Evolutionary conservation across 2,113 vertebrate species (phyloP), one percentile per base, ranked within the genome.

Genomic region (Apodemus speciosus): DNA sequence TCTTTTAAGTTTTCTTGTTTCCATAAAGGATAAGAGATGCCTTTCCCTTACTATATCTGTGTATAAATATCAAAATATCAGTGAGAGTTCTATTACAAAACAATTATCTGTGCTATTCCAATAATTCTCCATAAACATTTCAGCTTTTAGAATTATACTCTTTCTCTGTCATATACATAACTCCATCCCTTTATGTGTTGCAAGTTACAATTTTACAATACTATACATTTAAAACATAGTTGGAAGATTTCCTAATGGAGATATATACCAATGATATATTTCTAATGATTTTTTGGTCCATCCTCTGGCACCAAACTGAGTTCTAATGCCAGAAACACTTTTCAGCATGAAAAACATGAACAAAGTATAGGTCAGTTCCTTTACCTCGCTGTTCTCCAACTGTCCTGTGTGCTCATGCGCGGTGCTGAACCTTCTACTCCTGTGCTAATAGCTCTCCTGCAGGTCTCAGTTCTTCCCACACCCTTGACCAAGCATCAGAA

Each of bases 301-400:
- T 49, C 85, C 14, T 69, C 75, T 92, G 64, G n/a, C 58, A 91
- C 35, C 72, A 77, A 92, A 93, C 43, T 69, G 66, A 83, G 32
- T 51, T 91, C 32, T 60, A 76, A 76, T 73, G 49, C 32, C 43
- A 94, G 71, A 64, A 69, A 64, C 76, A 64, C 75, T 53, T 92
- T 89, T 80, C 88, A 86, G 56, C 23, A 4, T 32, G 43, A 88
- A 40, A 77, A 89, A 89, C 83, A 69, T 5, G 7, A 89, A 62
- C 51, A 21, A 15, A 79, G 69, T 81, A 13, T 66, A 75, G 46
- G 53, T 87, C 23, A 43, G 75, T 77, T 87, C 80, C 58, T 91
- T n/a, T 21, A 81, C 76, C 15, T 92, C 90, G 60, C 11, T 38
- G 32, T 49, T 94, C 21, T 66, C 90, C 18, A 80, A 64, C 32